Evolutionary conservation across 2,888 invertebrate genomes (phyloP), one percentile per base, ranked within the genome.

Genomic region (Morpho helenor): DNA sequence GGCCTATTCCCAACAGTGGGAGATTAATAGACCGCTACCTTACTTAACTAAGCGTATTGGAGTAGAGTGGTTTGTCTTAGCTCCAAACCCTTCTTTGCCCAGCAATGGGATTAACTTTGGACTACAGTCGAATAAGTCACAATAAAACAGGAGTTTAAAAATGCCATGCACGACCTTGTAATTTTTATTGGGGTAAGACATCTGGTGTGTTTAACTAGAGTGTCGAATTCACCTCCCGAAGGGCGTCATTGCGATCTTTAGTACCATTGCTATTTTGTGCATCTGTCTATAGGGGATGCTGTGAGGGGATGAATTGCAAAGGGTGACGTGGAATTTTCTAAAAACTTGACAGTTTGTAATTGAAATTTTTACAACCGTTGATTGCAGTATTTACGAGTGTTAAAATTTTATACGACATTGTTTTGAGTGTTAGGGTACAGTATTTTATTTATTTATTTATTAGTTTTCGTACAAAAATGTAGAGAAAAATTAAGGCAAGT

Each of bases 181-280:
- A 23, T 16, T 47, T 9, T 5, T 8, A 31, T 1, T 16, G 16
- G 16, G 16, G 16, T 16, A 16, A 16, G 16, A 16, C 1, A 16
- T 16, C 2, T 16, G 7, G 47, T 8, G 6, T 9, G 8, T 22
- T 8, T 7, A 22, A 8, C 23, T 42, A 50, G 39, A 16, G 9
- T 42, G 42, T 42, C 50, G 22, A 50, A 42, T 50, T 42, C 42
- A 44, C 43, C 5, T 63, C 63, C 63, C 61, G 7, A 39, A 53
- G 61, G 63, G 53, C 52, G 7, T 8, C 49, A 46, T 50, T 54
- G 57, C 61, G 60, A 63, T 63, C 56, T 60, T 41, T 10, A 48
- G 46, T 49, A 43, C 52, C 63, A 63, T 61, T 56, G 56, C 52
- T 49, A 52, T n/a, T 47, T 57, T 60, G 62, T 63, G 60, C 63